Conservation (phyloP, 2,113 vertebrate species). For the Osmerus eperlanus region DNA sequence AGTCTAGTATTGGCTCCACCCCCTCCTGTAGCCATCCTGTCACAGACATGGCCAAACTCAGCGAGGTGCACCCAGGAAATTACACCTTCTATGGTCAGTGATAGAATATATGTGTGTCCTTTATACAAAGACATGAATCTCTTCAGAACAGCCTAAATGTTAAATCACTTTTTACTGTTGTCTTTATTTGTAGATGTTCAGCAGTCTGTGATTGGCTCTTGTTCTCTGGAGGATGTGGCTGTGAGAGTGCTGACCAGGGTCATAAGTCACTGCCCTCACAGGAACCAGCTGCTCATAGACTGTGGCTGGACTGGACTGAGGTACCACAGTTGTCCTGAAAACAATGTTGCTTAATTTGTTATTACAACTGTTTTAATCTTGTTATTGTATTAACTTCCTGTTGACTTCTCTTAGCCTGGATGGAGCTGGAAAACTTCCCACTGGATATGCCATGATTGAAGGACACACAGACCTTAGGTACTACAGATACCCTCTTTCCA, state of each 20-base stretch:
- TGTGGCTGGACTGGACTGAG: slow-evolving; percentile 77
- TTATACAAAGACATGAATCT: not conserved
- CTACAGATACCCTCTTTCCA: not conserved
- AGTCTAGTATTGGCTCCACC: slow-evolving; percentile 82
- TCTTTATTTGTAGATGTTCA: slow-evolving; percentile 65
- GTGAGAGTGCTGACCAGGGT: slow-evolving; percentile 78
- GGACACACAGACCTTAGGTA: slow-evolving; percentile 78
- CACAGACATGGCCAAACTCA: slow-evolving; percentile 75
- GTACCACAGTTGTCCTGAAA: slow-evolving; percentile 22
- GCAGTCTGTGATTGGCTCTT: slow-evolving; percentile 81
- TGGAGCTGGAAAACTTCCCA: slow-evolving; percentile 60
- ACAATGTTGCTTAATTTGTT: not conserved
- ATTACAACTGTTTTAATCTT: not conserved
- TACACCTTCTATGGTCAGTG: slow-evolving; percentile 80
- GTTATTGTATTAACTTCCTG: not conserved
- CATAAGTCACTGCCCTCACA: slow-evolving; percentile 78
- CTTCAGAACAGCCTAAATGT: not conserved
- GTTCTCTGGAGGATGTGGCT: slow-evolving; percentile 76
- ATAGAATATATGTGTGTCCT: not conserved
- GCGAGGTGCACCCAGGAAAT: slow-evolving; percentile 84
- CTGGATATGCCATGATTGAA: slow-evolving; percentile 76
- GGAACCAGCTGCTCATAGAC: slow-evolving; percentile 80
- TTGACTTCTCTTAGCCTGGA: slow-evolving; percentile 69
- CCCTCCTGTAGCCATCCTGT: slow-evolving; percentile 82
- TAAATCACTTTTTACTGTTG: not conserved